These are phyloP conservation scores for Drosophila setifemur DNA, from an alignment of 1,140 invertebrate genomes.

Conservation along the genomic window DNA sequence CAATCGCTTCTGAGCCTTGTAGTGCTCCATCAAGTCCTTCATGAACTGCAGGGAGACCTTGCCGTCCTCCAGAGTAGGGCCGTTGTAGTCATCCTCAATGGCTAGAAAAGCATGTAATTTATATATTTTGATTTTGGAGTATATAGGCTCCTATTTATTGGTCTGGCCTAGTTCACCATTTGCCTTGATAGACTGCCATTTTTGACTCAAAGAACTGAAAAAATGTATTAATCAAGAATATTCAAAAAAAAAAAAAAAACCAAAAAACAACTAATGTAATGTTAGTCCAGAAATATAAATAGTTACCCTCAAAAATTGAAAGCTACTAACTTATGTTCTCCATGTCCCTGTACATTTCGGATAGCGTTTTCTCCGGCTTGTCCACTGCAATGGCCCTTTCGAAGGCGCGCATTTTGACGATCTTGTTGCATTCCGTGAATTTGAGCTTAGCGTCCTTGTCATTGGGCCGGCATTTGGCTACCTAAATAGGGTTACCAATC, in stretches of 20 bases:
- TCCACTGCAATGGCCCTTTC: slow-evolving; percentile 98
- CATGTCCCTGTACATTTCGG: slow-evolving; percentile 92
- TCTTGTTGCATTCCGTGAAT: slow-evolving; percentile 97
- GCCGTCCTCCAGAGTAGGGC: slow-evolving; percentile 94
- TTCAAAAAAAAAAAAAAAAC: no score
- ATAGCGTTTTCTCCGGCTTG: slow-evolving; percentile 92
- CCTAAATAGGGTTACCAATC: slow-evolving; percentile 17
- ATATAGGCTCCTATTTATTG: no score
- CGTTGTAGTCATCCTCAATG: slow-evolving; percentile 97
- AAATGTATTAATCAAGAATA: no score
- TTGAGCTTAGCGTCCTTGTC: slow-evolving; percentile 98
- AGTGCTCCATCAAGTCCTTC: slow-evolving; percentile 94
- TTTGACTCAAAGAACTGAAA: no score
- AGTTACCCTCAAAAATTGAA: no score
- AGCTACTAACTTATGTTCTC: slow-evolving; percentile 92
- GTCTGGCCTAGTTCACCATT: no score
- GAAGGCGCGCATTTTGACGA: slow-evolving; percentile 97
- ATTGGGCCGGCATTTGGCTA: slow-evolving; percentile 93
- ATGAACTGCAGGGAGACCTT: slow-evolving; percentile 93
- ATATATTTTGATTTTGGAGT: no score
- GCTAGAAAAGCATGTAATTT: no score
- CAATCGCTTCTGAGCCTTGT: slow-evolving; percentile 95
- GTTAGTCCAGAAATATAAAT: no score
- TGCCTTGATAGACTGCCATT: no score
- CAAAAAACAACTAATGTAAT: no score